Evolutionary conservation across 2,113 vertebrate genomes (phyloP).

Genomic region (Tringa solitaria): DNA sequence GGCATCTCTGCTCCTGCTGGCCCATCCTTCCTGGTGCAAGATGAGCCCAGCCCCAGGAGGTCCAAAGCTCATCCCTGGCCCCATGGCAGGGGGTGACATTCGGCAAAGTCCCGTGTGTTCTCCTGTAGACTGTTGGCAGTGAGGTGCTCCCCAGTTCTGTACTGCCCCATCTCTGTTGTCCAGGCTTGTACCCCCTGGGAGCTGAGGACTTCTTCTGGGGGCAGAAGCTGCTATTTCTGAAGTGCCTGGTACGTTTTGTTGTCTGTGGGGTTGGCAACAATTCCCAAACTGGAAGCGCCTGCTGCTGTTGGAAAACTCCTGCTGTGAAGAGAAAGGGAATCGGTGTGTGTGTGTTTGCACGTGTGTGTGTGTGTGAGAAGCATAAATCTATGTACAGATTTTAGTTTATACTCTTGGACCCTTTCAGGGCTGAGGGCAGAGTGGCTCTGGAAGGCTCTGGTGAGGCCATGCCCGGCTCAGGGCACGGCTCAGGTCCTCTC

Average conservation of each 20-base stretch:
- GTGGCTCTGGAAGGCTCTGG: background rate
- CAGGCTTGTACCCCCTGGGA: background rate
- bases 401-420: background rate
- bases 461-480: background rate
- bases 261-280: background rate
- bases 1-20: background rate
- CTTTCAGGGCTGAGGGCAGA: background rate
- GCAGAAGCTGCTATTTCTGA: background rate
- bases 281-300: background rate
- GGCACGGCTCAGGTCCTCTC: background rate
- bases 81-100: background rate
- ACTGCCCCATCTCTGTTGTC: background rate
- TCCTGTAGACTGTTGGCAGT: background rate
- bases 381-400: background rate
- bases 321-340: background rate
- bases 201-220: background rate
- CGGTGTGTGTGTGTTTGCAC: fast-evolving
- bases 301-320: background rate
- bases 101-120: fast-evolving
- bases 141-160: background rate
- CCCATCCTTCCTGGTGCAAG: fast-evolving
- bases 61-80: background rate
- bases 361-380: background rate
- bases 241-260: background rate
- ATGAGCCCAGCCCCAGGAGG: background rate